phyloP scores from a whole-genome alignment of 1,140 invertebrate genomes.

The Solenopsis invicta region DNA sequence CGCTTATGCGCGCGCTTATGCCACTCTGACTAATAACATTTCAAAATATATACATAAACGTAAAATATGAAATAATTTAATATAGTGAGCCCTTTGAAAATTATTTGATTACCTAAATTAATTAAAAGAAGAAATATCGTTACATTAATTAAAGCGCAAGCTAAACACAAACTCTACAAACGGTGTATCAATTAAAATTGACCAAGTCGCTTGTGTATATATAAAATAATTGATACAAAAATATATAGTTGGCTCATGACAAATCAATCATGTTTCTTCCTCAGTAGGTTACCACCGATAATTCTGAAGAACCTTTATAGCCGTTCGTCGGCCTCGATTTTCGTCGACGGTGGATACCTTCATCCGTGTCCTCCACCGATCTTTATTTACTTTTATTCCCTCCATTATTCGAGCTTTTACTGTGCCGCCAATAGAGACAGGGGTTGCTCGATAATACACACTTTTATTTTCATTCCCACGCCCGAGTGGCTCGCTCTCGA shows the following conservation, averaged over 20 bases:
- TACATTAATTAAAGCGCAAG: neutral
- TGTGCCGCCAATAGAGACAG: slow-evolving; percentile 52
- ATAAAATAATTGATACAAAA: slow-evolving; percentile 19
- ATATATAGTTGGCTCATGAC: neutral
- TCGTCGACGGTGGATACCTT: slow-evolving; percentile 39
- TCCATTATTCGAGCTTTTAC: slow-evolving; percentile 80
- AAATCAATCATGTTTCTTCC: slow-evolving; percentile 14
- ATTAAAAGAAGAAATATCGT: neutral
- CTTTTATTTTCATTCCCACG: slow-evolving; percentile 70
- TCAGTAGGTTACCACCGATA: slow-evolving; percentile 28
- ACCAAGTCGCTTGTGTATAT: neutral
- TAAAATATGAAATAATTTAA: neutral
- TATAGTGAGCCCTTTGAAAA: neutral
- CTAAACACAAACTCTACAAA: neutral
- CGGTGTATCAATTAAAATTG: neutral
- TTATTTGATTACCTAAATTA: neutral
- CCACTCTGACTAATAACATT: neutral
- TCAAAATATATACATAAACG: neutral
- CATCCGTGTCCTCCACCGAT: slow-evolving; percentile 58
- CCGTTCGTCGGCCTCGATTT: slow-evolving; percentile 53
- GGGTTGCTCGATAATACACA: slow-evolving; percentile 65
- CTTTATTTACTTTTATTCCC: slow-evolving; percentile 79
- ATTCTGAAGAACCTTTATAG: slow-evolving; percentile 54
- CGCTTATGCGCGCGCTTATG: neutral
- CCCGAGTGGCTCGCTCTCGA: slow-evolving; percentile 67